Evolutionary conservation across 2,797 vertebrate species (phyloP).

Genomic region (Choloepus didactylus): DNA sequence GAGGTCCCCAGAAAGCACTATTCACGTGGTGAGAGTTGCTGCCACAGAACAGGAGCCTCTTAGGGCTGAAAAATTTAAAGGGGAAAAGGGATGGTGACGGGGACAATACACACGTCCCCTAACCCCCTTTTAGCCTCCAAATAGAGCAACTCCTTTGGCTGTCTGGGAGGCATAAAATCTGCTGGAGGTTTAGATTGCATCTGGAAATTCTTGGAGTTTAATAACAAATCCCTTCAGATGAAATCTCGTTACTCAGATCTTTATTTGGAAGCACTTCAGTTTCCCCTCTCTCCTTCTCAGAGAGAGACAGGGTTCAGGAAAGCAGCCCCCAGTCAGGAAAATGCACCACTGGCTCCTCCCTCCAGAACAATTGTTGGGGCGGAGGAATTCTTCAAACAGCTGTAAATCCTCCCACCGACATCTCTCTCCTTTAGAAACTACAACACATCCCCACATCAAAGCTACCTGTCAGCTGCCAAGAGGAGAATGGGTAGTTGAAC

Average conservation of each 20-base stretch:
- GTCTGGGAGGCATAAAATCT: constrained; percentile 28
- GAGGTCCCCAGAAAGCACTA: constrained; percentile 76
- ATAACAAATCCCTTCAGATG: constrained; percentile 66
- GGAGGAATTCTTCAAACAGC: constrained; percentile 81
- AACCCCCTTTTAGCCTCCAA: background rate
- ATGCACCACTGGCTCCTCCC: constrained; percentile 61
- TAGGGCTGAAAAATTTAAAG: constrained; percentile 58
- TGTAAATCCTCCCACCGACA: constrained; percentile 76
- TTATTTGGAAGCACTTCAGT: constrained; percentile 81
- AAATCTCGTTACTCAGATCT: constrained; percentile 75
- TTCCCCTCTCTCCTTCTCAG: constrained; percentile 67
- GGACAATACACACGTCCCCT: background rate
- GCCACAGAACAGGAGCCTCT: constrained; percentile 8
- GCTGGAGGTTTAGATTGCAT: background rate
- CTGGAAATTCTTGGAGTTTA: constrained; percentile 70
- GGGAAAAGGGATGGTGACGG: background rate
- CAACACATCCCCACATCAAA: constrained; percentile 71
- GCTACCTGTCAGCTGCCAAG: constrained; percentile 66
- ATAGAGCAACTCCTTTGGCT: background rate
- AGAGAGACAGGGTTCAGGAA: constrained; percentile 64
- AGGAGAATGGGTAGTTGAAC: constrained; percentile 74
- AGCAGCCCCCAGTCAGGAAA: constrained; percentile 64
- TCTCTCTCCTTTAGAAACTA: constrained; percentile 77
- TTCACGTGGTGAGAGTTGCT: constrained; percentile 71
- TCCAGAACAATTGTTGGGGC: constrained; percentile 72